Conservation (phyloP, 2,113 vertebrate genomes). For the Heliornis fulica region DNA sequence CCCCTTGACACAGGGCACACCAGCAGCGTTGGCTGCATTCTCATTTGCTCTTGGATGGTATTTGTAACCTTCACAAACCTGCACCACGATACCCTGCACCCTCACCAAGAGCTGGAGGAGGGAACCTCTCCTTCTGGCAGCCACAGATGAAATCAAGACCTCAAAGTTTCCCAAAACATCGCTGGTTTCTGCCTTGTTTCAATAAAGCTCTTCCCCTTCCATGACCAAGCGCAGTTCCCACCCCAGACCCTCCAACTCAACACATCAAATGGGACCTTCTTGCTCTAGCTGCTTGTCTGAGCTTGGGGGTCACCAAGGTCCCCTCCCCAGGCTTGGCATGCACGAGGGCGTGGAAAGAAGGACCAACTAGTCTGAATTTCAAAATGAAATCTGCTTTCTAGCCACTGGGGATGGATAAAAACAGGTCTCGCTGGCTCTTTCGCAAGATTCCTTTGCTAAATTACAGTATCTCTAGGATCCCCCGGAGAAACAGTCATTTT, state of each 20-base stretch:
- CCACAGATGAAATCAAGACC: neutral
- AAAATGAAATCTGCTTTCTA: neutral
- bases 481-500: neutral
- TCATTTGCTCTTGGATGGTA: neutral
- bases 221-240: neutral
- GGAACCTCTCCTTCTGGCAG: neutral
- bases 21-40: neutral
- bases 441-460: neutral
- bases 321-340: neutral
- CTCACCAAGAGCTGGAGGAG: neutral
- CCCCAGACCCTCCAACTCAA: neutral
- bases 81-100: neutral
- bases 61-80: neutral
- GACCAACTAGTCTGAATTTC: neutral
- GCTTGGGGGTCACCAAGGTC: neutral
- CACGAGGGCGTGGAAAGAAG: neutral
- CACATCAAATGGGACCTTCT: neutral
- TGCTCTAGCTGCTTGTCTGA: neutral
- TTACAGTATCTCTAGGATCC: neutral
- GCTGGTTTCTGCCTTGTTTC: neutral
- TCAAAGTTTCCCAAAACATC: neutral
- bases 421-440: neutral
- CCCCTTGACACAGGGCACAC: accelerated
- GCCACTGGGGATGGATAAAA: neutral
- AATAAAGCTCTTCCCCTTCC: neutral